These are phyloP conservation scores for Apogon hyalosoma DNA, from an alignment of 2,797 vertebrate genomes.

Conservation along the genomic window DNA sequence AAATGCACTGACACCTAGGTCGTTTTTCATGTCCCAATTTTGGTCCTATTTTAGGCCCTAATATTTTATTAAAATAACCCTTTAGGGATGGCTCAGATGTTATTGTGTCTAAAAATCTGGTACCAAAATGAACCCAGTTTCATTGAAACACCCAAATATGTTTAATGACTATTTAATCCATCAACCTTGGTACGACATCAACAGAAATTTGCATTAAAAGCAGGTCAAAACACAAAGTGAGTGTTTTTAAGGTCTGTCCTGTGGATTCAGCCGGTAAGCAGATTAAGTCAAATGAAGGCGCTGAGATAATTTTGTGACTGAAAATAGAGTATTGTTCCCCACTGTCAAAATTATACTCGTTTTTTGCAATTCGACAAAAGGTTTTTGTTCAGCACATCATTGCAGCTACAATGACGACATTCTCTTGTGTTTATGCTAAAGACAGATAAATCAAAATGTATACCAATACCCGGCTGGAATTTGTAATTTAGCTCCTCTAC, in stretches of 20 bases:
- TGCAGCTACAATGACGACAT: not conserved
- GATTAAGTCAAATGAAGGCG: conserved; percentile 3
- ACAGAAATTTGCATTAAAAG: conserved; percentile 19
- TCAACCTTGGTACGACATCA: conserved; percentile 25
- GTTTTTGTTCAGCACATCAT: conserved; percentile 5
- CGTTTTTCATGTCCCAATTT: no score
- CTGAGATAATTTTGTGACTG: conserved; percentile 9
- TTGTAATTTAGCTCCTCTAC: conserved; percentile 11
- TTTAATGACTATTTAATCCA: conserved; percentile 51
- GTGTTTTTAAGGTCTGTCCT: no score
- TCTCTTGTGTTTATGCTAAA: not conserved
- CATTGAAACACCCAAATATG: no score
- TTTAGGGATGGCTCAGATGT: no score
- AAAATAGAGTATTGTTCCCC: not conserved
- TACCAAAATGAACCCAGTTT: no score
- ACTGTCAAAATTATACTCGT: no score
- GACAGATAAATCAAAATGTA: conserved; percentile 16
- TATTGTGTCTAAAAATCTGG: no score
- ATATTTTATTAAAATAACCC: no score
- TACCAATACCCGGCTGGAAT: not conserved
- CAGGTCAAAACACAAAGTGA: no score
- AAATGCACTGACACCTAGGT: no score
- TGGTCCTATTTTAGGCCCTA: no score
- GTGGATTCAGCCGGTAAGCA: conserved; percentile 5
- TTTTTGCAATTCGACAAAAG: no score